phyloP scores from a whole-genome alignment of 1,140 invertebrate genomes.

The Eciton burchellii region DNA sequence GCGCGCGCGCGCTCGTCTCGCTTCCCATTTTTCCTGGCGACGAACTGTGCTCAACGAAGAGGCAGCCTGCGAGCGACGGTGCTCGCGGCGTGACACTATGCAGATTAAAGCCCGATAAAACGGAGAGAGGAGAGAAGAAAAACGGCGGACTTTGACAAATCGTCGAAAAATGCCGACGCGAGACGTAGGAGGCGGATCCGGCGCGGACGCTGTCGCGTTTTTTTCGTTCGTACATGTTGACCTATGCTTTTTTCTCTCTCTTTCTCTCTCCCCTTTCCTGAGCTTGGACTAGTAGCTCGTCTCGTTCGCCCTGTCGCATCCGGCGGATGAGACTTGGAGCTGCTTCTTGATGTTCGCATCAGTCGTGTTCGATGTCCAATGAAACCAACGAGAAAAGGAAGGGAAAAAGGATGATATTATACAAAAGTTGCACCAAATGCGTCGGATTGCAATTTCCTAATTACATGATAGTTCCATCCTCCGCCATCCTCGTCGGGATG shows the following conservation, averaged over 20 bases:
- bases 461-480: not conserved
- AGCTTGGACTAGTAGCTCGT: conserved; percentile 27
- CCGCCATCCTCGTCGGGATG: not conserved
- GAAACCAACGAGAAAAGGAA: conserved; percentile 30
- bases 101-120: conserved; percentile 83
- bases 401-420: conserved; percentile 3
- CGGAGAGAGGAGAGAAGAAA: conserved; percentile 54
- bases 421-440: not conserved
- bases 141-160: conserved; percentile 82
- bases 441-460: not conserved
- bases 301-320: not conserved
- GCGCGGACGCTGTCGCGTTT: conserved; percentile 57
- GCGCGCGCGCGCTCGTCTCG: conserved; percentile 42
- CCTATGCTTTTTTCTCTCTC: conserved; percentile 49
- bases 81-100: conserved; percentile 77
- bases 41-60: conserved; percentile 58
- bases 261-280: conserved; percentile 31
- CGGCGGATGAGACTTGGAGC: conserved; percentile 29
- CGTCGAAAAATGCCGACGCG: conserved; percentile 81
- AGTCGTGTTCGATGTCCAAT: conserved; percentile 39
- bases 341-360: conserved; percentile 36
- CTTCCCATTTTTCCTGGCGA: conserved; percentile 56
- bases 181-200: conserved; percentile 59
- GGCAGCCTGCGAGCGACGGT: conserved; percentile 65
- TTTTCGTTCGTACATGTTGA: conserved; percentile 54